Conservation (phyloP, 2,888 invertebrate species). For the Carterocephalus palaemon region DNA sequence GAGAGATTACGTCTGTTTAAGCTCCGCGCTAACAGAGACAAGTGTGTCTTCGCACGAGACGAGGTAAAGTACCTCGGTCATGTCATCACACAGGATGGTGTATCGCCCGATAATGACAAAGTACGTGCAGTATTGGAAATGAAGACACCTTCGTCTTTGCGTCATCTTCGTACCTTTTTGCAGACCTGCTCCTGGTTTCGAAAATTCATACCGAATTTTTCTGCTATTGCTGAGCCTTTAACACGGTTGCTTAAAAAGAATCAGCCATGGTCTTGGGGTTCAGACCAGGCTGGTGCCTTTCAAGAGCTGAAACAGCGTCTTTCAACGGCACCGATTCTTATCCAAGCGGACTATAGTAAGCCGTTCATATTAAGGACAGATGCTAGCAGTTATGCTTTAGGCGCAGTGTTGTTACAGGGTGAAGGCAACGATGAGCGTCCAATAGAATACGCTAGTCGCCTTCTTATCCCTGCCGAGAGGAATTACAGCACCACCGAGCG, state of each 20-base stretch:
- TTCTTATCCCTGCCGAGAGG: constrained; percentile 37
- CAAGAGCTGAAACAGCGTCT: no score
- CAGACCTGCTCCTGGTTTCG: constrained; percentile 21
- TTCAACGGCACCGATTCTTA: no score
- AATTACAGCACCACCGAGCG: constrained; percentile 46
- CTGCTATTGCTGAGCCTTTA: constrained; percentile 35
- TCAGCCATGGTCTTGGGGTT: no score
- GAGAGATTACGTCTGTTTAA: constrained; percentile 1
- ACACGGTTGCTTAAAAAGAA: constrained; percentile 37
- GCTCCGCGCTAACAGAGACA: constrained; percentile 2
- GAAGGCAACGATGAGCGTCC: constrained; percentile 28
- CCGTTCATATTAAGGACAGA: constrained; percentile 35
- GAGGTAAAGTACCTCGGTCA: no score
- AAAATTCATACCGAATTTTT: constrained; percentile 5
- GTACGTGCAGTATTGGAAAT: constrained; percentile 7
- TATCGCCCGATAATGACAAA: no score
- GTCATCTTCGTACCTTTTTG: constrained; percentile 1
- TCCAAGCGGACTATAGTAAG: constrained; percentile 30
- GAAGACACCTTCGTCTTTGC: neutral
- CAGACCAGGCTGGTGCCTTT: no score
- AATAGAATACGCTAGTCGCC: constrained; percentile 32
- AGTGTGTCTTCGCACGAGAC: constrained; percentile 8
- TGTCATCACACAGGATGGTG: no score
- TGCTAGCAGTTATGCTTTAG: constrained; percentile 32
- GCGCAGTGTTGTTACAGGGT: constrained; percentile 34